Evolutionary conservation across 2,888 invertebrate species (phyloP).

Genomic region (Uropetala carovei): DNA sequence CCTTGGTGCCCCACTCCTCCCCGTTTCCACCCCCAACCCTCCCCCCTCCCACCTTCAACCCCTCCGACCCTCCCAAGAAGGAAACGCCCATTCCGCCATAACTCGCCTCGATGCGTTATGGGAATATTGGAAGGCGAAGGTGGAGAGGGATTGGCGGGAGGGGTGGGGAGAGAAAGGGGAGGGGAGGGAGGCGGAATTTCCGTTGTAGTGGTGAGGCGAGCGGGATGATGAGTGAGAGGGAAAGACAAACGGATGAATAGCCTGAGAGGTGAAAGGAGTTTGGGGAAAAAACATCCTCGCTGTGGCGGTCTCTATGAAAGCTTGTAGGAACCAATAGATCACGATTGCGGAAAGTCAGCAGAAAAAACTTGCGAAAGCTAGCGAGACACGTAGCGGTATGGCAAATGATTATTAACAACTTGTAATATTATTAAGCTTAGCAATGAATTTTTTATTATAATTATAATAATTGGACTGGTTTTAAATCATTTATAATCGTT

Average conservation of each 20-base stretch:
- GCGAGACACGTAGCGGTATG: too few relatives aligned
- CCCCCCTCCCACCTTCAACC: not conserved
- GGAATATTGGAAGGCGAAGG: conserved; percentile 27
- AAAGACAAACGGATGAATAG: not conserved
- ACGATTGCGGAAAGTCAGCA: not conserved
- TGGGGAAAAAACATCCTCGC: not conserved
- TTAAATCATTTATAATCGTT: too few relatives aligned
- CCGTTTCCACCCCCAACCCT: not conserved
- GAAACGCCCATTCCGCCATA: conserved; percentile 47
- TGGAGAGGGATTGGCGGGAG: too few relatives aligned
- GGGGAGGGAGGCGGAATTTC: not conserved
- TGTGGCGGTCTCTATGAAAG: not conserved
- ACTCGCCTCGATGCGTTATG: conserved; percentile 40
- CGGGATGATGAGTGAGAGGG: conserved; percentile 4
- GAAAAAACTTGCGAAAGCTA: too few relatives aligned
- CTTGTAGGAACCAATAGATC: not conserved
- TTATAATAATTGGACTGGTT: too few relatives aligned
- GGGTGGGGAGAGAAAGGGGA: not conserved
- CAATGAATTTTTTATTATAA: too few relatives aligned
- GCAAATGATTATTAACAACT: too few relatives aligned
- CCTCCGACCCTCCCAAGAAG: not conserved
- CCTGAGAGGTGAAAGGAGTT: not conserved
- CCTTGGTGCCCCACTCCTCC: not conserved
- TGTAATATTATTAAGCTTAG: too few relatives aligned
- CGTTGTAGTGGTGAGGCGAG: not conserved